phyloP scores from a whole-genome alignment of 2,113 vertebrate species.

The Sorex araneus region DNA sequence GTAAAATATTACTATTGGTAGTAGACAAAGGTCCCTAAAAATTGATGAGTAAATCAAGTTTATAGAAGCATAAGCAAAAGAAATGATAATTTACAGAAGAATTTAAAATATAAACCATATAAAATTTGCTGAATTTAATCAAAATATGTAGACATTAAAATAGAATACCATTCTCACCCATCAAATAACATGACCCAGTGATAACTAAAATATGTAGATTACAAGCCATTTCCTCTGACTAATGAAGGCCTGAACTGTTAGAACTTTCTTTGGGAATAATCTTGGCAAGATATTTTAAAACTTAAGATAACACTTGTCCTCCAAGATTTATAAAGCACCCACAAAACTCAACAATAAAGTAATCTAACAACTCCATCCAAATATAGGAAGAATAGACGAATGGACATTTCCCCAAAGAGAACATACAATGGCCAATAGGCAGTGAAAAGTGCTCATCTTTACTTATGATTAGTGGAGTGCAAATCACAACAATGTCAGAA shows the following conservation, averaged over 20 bases:
- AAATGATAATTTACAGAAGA: conserved; percentile 55
- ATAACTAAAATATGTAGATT: background rate
- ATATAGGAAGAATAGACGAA: too few relatives aligned
- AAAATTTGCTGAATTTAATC: conserved; percentile 13
- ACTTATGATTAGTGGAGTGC: too few relatives aligned
- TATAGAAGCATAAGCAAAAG: conserved; percentile 13
- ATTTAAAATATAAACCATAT: conserved; percentile 43
- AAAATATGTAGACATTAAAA: conserved; percentile 62
- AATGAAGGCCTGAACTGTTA: background rate
- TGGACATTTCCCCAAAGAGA: too few relatives aligned
- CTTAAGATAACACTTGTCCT: background rate
- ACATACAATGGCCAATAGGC: too few relatives aligned
- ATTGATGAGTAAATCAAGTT: conserved; percentile 11
- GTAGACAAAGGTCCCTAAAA: conserved; percentile 27
- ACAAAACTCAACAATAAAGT: too few relatives aligned
- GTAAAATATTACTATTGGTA: background rate
- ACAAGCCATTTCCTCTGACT: background rate
- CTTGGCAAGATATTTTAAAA: conserved; percentile 33
- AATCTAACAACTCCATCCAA: too few relatives aligned
- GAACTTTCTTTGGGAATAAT: background rate
- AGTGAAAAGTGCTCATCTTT: too few relatives aligned
- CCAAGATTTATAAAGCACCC: too few relatives aligned
- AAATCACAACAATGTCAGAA: too few relatives aligned
- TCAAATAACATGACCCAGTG: background rate
- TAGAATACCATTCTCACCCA: background rate